These are phyloP conservation scores for Lasioglossum oenotherae DNA, from an alignment of 2,888 invertebrate species.

Conservation along the genomic window DNA sequence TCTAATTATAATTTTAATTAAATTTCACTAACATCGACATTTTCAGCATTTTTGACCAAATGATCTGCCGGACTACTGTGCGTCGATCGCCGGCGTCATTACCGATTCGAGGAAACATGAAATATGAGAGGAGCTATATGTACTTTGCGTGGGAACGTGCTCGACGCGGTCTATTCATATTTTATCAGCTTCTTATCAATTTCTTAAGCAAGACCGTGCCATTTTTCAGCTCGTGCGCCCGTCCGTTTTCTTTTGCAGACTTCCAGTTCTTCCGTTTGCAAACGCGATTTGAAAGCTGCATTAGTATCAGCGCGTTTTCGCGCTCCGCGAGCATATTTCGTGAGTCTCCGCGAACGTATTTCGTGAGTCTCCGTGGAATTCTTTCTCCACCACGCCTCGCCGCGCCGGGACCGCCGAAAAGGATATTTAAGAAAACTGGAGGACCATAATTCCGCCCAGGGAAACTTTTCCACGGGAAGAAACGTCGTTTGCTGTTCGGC, in stretches of 20 bases:
- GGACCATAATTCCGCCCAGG: neutral
- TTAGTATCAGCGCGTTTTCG: slow-evolving; percentile 40
- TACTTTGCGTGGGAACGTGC: slow-evolving; percentile 47
- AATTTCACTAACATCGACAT: too few species aligned
- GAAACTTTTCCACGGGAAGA: neutral
- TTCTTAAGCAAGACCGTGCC: slow-evolving; percentile 73
- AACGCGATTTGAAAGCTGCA: slow-evolving; percentile 38
- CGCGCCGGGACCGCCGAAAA: neutral
- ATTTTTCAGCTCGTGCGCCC: slow-evolving; percentile 73
- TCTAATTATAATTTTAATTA: too few species aligned
- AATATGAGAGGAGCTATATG: slow-evolving; percentile 44
- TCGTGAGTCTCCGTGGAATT: slow-evolving; percentile 12
- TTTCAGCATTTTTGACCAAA: too few species aligned
- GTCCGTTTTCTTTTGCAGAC: slow-evolving; percentile 35
- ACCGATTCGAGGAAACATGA: slow-evolving; percentile 46
- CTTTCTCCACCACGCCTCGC: slow-evolving; percentile 3
- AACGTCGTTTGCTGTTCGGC: neutral
- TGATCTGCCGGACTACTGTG: too few species aligned
- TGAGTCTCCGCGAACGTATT: slow-evolving; percentile 31
- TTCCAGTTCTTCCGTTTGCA: slow-evolving; percentile 20
- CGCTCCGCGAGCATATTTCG: slow-evolving; percentile 28
- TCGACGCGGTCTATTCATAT: slow-evolving; percentile 73
- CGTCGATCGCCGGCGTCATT: slow-evolving; percentile 40
- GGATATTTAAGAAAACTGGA: neutral
- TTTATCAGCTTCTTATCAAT: slow-evolving; percentile 80